A percentile compares a stretch with the other conserved stretches of the same genome.
Evolutionary conservation across 2,797 vertebrate genomes (phyloP).

Genomic region (Chrysocyon brachyurus): DNA sequence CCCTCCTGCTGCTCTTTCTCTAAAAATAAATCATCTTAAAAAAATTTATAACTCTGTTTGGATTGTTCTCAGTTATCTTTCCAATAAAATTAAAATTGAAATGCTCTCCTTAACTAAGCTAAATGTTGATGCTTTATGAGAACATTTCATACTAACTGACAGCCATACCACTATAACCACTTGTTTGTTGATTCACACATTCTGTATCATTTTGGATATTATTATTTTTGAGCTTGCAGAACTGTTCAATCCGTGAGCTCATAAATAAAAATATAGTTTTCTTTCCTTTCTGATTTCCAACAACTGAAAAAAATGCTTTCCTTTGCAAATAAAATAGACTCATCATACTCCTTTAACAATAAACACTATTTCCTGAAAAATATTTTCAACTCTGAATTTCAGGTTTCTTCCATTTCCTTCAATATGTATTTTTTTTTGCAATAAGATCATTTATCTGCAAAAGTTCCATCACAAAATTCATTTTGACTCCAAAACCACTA

Average conservation of each 20-base stretch:
- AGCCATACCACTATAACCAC: neutral
- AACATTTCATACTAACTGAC: neutral
- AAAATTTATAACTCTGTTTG: neutral
- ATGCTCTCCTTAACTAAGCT: neutral
- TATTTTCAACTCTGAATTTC: conserved; percentile 53
- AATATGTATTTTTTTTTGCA: neutral
- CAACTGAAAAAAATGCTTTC: conserved; percentile 16
- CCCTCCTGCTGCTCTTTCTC: neutral
- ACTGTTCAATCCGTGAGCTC: conserved; percentile 41
- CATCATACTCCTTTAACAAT: conserved; percentile 40
- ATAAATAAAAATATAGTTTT: conserved; percentile 57
- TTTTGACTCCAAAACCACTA: conserved; percentile 30
- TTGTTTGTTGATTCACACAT: neutral
- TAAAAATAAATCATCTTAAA: neutral
- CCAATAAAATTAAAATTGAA: neutral
- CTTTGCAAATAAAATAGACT: conserved; percentile 58
- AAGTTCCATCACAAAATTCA: conserved; percentile 36
- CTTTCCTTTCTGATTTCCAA: conserved; percentile 41
- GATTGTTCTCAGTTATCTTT: neutral
- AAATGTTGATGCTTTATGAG: neutral
- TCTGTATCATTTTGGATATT: neutral
- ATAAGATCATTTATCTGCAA: conserved; percentile 48
- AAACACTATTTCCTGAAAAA: conserved; percentile 61
- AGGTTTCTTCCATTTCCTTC: conserved; percentile 54
- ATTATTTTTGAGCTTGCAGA: conserved; percentile 40